Percentiles rank a stretch among this genome's conserved stretches.
phyloP scores from a whole-genome alignment of 2,113 vertebrate genomes.

The Ptyas mucosa region DNA sequence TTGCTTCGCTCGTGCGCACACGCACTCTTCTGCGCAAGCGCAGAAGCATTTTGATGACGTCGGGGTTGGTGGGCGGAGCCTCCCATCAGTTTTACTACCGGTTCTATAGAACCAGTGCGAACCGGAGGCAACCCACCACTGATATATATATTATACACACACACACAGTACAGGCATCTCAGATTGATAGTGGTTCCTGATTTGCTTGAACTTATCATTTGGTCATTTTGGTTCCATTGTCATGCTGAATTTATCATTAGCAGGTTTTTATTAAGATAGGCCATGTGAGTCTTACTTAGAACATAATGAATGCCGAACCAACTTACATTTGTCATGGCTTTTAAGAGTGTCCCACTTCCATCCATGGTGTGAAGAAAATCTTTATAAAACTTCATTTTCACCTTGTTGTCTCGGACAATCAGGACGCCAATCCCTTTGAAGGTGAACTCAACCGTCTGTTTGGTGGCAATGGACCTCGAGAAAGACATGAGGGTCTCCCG shows the following conservation, averaged over 20 bases:
- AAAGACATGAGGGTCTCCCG: constrained; percentile 72
- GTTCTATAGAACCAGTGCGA: too few species aligned
- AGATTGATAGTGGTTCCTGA: not conserved
- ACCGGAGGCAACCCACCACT: too few species aligned
- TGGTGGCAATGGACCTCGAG: constrained; percentile 63
- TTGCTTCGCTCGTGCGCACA: too few species aligned
- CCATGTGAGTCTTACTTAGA: not conserved
- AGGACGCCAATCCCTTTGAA: constrained; percentile 76
- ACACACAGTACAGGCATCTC: not conserved
- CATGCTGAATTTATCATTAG: not conserved
- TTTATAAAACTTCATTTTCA: constrained; percentile 78
- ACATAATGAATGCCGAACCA: not conserved
- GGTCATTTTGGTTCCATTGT: not conserved
- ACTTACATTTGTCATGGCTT: constrained; percentile 70
- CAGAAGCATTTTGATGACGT: too few species aligned
- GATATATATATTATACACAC: too few species aligned
- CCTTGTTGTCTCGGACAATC: constrained; percentile 67
- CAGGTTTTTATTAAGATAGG: not conserved
- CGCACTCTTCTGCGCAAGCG: too few species aligned
- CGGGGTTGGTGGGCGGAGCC: too few species aligned
- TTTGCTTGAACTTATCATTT: not conserved
- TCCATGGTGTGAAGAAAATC: constrained; percentile 74
- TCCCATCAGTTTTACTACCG: too few species aligned
- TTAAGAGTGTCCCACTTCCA: constrained; percentile 58
- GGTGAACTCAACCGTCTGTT: constrained; percentile 62